Evolutionary conservation across 2,113 vertebrate species (phyloP).

Genomic region (Ceyx cyanopectus): DNA sequence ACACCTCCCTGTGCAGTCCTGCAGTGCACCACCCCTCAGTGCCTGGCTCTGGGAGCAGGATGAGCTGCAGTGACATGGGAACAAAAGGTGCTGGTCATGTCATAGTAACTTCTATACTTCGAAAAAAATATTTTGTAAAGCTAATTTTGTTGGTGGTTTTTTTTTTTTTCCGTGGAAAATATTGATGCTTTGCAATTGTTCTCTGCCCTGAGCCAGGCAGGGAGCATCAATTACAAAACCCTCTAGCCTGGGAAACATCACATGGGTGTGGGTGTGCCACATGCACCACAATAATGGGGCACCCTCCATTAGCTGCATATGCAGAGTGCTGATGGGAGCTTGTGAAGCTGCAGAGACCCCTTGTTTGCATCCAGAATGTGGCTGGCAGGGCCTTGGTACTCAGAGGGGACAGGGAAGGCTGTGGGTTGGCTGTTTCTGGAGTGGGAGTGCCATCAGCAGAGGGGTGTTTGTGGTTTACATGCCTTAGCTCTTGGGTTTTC

Average conservation of each 20-base stretch:
- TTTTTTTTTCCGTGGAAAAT: neutral
- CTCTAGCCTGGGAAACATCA: neutral
- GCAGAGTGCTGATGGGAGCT: neutral
- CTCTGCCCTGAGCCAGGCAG: neutral
- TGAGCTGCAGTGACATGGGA: neutral
- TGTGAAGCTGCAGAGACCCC: neutral
- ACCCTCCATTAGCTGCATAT: neutral
- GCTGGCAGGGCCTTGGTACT: accelerated
- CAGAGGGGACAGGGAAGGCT: accelerated
- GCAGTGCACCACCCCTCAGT: accelerated
- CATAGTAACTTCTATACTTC: neutral
- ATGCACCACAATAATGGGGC: neutral
- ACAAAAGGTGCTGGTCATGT: neutral
- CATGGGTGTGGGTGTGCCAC: neutral
- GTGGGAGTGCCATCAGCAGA: neutral
- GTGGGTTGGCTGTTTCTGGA: neutral
- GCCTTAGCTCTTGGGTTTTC: neutral
- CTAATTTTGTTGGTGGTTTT: no score
- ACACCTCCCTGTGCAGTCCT: accelerated
- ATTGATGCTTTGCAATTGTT: neutral
- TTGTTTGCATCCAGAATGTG: neutral
- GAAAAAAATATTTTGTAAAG: neutral
- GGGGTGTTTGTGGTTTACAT: accelerated
- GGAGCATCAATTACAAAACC: neutral
- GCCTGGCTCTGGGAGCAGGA: neutral